Conservation (phyloP, 2,888 invertebrate genomes). For the Drosophila quinaria region DNA sequence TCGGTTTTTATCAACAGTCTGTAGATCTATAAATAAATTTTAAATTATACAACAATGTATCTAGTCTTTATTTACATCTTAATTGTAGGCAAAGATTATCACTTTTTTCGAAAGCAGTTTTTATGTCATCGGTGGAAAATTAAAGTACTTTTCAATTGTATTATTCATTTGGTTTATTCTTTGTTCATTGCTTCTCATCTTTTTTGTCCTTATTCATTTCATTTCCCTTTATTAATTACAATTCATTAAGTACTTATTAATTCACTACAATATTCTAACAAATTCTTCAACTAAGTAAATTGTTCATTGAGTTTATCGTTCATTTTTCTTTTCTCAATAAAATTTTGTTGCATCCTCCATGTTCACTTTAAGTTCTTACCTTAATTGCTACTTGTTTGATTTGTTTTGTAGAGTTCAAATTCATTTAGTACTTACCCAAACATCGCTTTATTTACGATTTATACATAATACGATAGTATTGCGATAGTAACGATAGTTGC, state of each 20-base stretch:
- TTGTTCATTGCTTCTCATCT: not conserved
- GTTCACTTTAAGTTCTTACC: not conserved
- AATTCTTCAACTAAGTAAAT: no score
- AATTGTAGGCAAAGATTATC: conserved; percentile 1
- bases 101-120: not conserved
- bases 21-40: conserved; percentile 4
- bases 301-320: not conserved
- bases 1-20: conserved; percentile 1
- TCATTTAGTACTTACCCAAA: not conserved
- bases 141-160: not conserved
- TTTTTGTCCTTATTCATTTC: not conserved
- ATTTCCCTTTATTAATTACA: no score
- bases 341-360: no score
- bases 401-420: not conserved
- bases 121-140: not conserved
- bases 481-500: conserved; percentile 14
- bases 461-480: not conserved
- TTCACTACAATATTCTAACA: no score
- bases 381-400: no score
- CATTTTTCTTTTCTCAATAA: not conserved
- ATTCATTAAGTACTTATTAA: no score
- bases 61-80: conserved; percentile 10
- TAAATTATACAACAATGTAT: conserved; percentile 3
- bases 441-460: not conserved
- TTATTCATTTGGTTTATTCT: not conserved